A percentile compares a stretch with the other conserved stretches of the same genome.
Conservation (phyloP, 2,113 vertebrate genomes). For the Fulica atra region DNA sequence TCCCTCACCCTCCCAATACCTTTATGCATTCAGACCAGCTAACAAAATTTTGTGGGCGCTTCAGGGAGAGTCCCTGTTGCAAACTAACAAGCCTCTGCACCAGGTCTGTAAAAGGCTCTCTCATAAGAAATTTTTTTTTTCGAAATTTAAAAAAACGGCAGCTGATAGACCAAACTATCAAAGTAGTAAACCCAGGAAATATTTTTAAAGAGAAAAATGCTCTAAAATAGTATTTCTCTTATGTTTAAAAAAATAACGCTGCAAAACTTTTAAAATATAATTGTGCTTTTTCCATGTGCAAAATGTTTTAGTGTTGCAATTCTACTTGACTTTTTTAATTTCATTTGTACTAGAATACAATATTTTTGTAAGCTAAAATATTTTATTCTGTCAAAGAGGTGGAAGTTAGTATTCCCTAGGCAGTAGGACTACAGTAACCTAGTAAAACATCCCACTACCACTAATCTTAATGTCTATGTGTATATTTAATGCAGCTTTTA, state of each 20-base stretch:
- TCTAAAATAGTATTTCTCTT: accelerated
- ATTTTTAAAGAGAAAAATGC: background rate
- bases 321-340: background rate
- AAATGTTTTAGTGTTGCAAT: background rate
- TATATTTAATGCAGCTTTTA: background rate
- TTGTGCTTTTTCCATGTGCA: background rate
- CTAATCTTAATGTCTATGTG: background rate
- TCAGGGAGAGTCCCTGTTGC: background rate
- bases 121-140: background rate
- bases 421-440: background rate
- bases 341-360: background rate
- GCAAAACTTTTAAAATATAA: background rate
- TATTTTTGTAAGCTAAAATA: background rate
- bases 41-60: background rate
- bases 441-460: background rate
- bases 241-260: background rate
- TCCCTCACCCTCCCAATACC: background rate
- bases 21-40: background rate
- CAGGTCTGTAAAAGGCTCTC: background rate
- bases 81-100: background rate
- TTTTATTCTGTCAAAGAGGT: background rate
- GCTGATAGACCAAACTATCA: background rate
- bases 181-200: background rate
- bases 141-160: too few relatives aligned
- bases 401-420: background rate